Evolutionary conservation across 1,140 invertebrate species (phyloP), one percentile per base, ranked within the genome.

Genomic region (Trachymyrmex septentrionalis): DNA sequence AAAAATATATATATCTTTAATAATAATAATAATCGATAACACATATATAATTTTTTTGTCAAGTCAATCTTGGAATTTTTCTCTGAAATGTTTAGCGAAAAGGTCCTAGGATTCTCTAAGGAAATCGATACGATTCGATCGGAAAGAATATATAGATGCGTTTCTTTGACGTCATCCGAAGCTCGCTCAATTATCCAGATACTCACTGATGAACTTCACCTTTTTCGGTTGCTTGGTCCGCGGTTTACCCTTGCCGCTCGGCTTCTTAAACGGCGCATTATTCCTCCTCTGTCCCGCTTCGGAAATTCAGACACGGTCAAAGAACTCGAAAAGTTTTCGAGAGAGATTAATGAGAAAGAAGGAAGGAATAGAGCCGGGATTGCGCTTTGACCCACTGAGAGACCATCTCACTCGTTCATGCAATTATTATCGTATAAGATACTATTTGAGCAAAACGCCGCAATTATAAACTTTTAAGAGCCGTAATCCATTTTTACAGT

Each of bases 141-240:
- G 69, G 19, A 61, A 12, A 5, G 14, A 7, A 0, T 38, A 9
- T 21, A 0, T 21, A 14, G 0, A 6, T 27, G 9, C 24, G 27
- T 48, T 57, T 30, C 16, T 12, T 63, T 57, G 21, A 59, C 66
- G 38, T 75, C 80, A 30, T 30, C 27, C 19, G 21, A 61, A 57
- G 19, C 24, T 50, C 21, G 10, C 38, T 48, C 16, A 82, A 82
- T 48, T 44, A 44, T 71, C 66, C 80, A 7, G 34, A 66, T 96
- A 98, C 97, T 98, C 96, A 98, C 97, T 97, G 95, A 98, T 97
- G 94, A 98, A 98, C 96, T 98, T 98, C 69, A 98, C 97, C 96
- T 98, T 98, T 96, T 98, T 98, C 67, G 97, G 97, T 93, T 97
- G 97, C 95, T 97, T 97, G 87, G 97, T 97, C 94, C 97, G 96